Evolutionary conservation across 2,113 vertebrate genomes (phyloP).

Genomic region (Syrrhaptes paradoxus): DNA sequence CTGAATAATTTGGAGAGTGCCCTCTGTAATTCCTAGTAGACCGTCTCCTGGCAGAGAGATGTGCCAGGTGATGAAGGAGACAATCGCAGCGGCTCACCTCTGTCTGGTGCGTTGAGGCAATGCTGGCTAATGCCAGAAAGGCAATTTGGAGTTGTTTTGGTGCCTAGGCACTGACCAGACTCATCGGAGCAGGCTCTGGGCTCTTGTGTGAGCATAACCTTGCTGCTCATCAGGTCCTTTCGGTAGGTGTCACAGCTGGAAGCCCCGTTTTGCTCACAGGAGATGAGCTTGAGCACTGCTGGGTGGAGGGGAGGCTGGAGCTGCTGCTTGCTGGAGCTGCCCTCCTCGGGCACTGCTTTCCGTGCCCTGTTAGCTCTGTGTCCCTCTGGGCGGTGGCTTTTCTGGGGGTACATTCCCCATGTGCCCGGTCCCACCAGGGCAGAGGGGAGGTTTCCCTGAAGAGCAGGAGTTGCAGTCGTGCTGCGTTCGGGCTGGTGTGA

Average conservation of each 20-base stretch:
- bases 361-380: background rate
- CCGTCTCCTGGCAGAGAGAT: background rate
- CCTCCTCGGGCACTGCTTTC: background rate
- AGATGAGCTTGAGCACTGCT: background rate
- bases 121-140: background rate
- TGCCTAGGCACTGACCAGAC: background rate
- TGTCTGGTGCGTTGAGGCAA: background rate
- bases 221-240: background rate
- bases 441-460: background rate
- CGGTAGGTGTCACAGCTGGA: background rate
- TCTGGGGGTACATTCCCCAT: background rate
- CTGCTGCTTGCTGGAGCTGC: background rate
- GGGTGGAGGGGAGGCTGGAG: background rate
- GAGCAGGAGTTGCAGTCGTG: background rate
- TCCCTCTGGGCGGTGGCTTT: accelerated
- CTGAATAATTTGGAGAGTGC: background rate
- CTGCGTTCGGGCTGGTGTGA: background rate
- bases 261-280: background rate
- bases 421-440: background rate
- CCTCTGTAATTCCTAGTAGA: background rate
- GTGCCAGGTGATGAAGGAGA: background rate
- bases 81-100: background rate
- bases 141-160: background rate
- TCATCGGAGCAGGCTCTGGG: background rate
- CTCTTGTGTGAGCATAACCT: background rate